A percentile compares a stretch with the other conserved stretches of the same genome.
phyloP scores from a whole-genome alignment of 2,888 invertebrate species.

The Calephelis perditalis region DNA sequence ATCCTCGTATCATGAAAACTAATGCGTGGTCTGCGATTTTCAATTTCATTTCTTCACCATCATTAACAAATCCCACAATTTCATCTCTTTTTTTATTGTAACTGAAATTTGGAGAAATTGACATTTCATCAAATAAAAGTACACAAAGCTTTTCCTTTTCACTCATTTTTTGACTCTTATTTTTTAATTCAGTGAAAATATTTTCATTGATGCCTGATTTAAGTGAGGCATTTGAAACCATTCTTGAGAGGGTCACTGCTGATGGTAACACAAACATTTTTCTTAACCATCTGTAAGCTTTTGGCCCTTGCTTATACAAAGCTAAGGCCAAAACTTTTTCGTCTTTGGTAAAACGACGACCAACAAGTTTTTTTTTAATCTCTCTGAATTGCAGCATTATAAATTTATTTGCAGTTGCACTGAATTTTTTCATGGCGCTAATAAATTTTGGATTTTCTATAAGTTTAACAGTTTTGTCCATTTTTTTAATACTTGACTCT shows the following conservation, averaged over 20 bases:
- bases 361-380: constrained; percentile 21
- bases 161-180: constrained; percentile 18
- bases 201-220: constrained; percentile 27
- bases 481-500: too few relatives aligned
- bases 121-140: constrained; percentile 17
- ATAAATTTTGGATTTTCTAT: too few relatives aligned
- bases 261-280: constrained; percentile 27
- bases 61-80: constrained; percentile 20
- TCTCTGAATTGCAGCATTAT: constrained; percentile 21
- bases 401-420: constrained; percentile 20
- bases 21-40: constrained; percentile 23
- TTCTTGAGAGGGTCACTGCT: constrained; percentile 22
- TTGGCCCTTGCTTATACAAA: constrained; percentile 23
- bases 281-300: constrained; percentile 20
- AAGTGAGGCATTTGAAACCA: constrained; percentile 19
- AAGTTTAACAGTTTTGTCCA: too few relatives aligned
- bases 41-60: constrained; percentile 11
- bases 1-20: constrained; percentile 25
- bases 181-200: constrained; percentile 24
- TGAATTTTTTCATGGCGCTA: constrained; percentile 15
- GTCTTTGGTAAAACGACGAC: constrained; percentile 22
- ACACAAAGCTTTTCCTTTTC: constrained; percentile 16
- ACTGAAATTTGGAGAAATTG: constrained; percentile 20
- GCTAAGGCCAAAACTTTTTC: constrained; percentile 25
- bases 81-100: constrained; percentile 22